Base-by-base conservation (phyloP, 2,113 vertebrate genomes). In the Pomatorhinus ruficollis region DNA sequence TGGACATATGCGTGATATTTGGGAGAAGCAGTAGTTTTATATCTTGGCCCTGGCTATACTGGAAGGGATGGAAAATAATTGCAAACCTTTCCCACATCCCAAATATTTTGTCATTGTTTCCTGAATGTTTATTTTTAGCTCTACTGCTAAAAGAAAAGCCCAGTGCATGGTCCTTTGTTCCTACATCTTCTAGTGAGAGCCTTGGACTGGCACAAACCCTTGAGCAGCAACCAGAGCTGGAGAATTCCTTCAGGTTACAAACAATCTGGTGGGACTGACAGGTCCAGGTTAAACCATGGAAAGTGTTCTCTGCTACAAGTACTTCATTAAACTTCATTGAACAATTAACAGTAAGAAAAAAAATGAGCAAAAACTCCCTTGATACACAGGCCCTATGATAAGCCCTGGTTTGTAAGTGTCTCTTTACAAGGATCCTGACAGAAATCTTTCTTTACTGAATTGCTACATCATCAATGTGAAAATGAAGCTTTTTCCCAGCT, bases 311-410 rank as follows among this genome's bases (percentile, higher is more conserved):
- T 86, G 21, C n/a, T 54, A 21, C 12, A 56, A n/a, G 8, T 57
- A 12, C 42, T 84, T 65, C 9, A 57, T 13, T 72, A 72, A 69
- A 11, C 22, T 77, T 52, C 28, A 60, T 20, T 57, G 72, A 72
- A 30, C 4, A 61, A 77, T 42, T 49, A 64, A 45, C 31, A 84
- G 28, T 70, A 70, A 59, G 31, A 35, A 87, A 83, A 78, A 78
- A 89, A 52, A 33, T 7, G 23, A 4, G 1, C 15, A 52, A 31
- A 18, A 78, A 13, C 13, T 35, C 6, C 57, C 39, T 47, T 35
- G 31, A 39, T 63, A 21, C 9, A 18, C 22, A 57, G 9, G 19
- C 60, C 4, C 24, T 31, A 10, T 0, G 0, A 16, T 27, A 87
- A 78, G 3, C 59, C 8, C 44, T 76, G 61, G 4, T 68, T 80